Percentiles rank a stretch among this genome's conserved stretches.
phyloP scores from a whole-genome alignment of 30 jellyfish, hydroid and myxozoan genomes.

The Rhopilema esculentum region DNA sequence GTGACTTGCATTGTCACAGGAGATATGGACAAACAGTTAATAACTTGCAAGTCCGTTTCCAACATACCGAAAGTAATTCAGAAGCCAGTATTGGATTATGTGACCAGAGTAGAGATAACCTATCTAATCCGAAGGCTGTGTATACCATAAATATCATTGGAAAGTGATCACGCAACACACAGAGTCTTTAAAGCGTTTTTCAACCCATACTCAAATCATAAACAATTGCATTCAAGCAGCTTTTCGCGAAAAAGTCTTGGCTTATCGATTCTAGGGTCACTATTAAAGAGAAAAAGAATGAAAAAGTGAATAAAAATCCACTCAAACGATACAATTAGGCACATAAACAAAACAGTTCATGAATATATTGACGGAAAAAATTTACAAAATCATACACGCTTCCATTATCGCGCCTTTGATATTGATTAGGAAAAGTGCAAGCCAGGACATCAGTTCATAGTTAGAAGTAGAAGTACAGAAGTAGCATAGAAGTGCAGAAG shows the following conservation, averaged over 20 bases:
- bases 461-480: too few relatives aligned
- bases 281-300: neutral
- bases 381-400: neutral
- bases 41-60: neutral
- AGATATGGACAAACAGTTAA: neutral
- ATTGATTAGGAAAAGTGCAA: neutral
- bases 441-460: neutral
- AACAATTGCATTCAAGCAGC: neutral
- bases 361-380: too few relatives aligned
- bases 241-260: neutral
- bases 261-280: neutral
- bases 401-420: neutral
- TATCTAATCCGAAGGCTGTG: neutral
- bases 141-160: neutral
- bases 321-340: neutral
- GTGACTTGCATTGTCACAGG: neutral
- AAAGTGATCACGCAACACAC: neutral
- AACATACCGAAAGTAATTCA: neutral
- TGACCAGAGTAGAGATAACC: neutral
- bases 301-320: neutral
- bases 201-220: neutral
- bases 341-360: too few relatives aligned
- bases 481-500: too few relatives aligned
- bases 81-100: neutral
- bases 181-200: neutral